Conservation (phyloP, 2,888 invertebrate genomes). For the Halocaridina rubra region DNA sequence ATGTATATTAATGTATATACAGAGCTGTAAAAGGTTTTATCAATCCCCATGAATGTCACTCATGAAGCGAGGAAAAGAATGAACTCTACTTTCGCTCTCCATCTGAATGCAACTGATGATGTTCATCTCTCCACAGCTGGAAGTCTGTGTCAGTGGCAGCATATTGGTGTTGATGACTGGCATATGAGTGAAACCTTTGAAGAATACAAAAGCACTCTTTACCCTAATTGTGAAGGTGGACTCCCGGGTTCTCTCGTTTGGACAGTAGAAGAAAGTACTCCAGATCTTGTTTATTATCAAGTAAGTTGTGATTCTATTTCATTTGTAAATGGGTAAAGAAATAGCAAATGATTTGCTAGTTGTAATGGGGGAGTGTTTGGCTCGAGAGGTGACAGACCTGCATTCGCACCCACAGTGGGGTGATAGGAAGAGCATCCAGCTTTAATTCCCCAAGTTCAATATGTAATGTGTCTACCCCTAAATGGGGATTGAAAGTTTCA, state of each 20-base stretch:
- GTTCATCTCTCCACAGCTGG: conserved; percentile 73
- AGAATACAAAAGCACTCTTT: conserved; percentile 80
- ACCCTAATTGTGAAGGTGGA: conserved; percentile 79
- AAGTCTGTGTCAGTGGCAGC: conserved; percentile 88
- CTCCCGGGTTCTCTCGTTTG: conserved; percentile 83
- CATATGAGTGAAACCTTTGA: conserved; percentile 80
- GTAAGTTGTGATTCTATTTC: conserved; percentile 72
- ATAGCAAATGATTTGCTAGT: too few relatives aligned
- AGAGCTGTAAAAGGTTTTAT: too few relatives aligned
- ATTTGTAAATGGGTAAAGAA: too few relatives aligned
- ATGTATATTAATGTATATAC: too few relatives aligned
- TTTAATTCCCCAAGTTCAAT: too few relatives aligned
- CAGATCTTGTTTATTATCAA: conserved; percentile 89
- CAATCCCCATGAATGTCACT: too few relatives aligned
- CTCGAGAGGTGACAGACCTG: too few relatives aligned
- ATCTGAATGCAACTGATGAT: not conserved
- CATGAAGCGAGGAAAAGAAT: not conserved
- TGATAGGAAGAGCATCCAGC: too few relatives aligned
- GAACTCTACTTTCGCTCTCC: not conserved
- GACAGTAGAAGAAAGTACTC: conserved; percentile 87
- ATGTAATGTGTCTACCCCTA: too few relatives aligned
- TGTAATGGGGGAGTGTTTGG: too few relatives aligned
- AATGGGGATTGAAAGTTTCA: too few relatives aligned
- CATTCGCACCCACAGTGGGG: too few relatives aligned
- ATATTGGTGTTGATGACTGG: conserved; percentile 81